A percentile compares a stretch with the other conserved stretches of the same genome.
These are phyloP conservation scores for Seriola rivoliana DNA, from an alignment of 2,113 vertebrate genomes.

Conservation along the genomic window DNA sequence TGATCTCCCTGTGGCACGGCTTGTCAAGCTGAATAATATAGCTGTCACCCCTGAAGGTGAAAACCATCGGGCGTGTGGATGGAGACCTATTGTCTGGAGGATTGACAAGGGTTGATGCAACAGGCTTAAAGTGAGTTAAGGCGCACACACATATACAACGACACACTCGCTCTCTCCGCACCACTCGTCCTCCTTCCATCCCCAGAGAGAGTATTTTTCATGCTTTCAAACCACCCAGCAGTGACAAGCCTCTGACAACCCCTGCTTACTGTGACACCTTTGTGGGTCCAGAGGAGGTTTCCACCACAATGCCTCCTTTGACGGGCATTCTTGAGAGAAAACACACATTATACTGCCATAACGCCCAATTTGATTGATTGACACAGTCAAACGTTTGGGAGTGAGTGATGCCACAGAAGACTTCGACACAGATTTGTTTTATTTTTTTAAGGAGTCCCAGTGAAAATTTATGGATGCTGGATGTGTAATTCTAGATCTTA, in stretches of 20 bases:
- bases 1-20: constrained; percentile 70
- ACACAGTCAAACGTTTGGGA: constrained; percentile 58
- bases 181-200: constrained; percentile 51
- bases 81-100: constrained; percentile 79
- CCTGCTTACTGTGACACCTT: constrained; percentile 80
- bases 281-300: constrained; percentile 76
- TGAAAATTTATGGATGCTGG: constrained; percentile 8
- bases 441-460: constrained; percentile 13
- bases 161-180: constrained; percentile 35
- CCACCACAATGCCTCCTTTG: constrained; percentile 69
- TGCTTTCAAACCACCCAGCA: constrained; percentile 76
- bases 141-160: constrained; percentile 23
- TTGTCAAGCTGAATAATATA: constrained; percentile 82
- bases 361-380: constrained; percentile 67
- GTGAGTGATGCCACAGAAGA: constrained; percentile 36
- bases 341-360: constrained; percentile 59
- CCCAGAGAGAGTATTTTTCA: constrained; percentile 78
- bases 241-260: constrained; percentile 81
- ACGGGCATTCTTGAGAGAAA: constrained; percentile 71
- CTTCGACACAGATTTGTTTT: constrained; percentile 56
- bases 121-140: constrained; percentile 73
- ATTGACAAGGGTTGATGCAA: constrained; percentile 81
- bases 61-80: constrained; percentile 46
- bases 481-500: neutral
- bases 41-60: constrained; percentile 76